A percentile compares a stretch with the other conserved stretches of the same genome.
Conservation (phyloP, 2,888 invertebrate genomes). For the Deroplatys truncata region DNA sequence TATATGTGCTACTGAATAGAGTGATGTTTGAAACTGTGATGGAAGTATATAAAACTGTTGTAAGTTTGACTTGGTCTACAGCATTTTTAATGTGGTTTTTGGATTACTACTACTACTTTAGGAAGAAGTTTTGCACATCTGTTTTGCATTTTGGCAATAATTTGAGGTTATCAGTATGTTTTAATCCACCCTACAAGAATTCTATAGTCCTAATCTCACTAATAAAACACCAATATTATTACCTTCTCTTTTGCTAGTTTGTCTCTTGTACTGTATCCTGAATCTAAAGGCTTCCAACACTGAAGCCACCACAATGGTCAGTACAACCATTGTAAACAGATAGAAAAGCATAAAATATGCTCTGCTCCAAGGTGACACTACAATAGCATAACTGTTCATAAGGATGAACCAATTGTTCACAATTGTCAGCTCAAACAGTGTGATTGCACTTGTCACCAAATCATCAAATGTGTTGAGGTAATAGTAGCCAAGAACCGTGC, state of each 20-base stretch:
- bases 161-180: too few species aligned
- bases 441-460: constrained; percentile 71
- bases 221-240: constrained; percentile 32
- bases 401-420: constrained; percentile 92
- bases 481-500: constrained; percentile 73
- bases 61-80: too few species aligned
- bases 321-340: constrained; percentile 84
- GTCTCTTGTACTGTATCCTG: constrained; percentile 79
- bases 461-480: constrained; percentile 83
- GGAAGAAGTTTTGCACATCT: too few species aligned
- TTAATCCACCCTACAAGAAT: too few species aligned
- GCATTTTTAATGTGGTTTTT: too few species aligned
- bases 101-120: too few species aligned
- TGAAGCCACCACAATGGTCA: constrained; percentile 85
- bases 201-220: too few species aligned
- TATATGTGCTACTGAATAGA: too few species aligned
- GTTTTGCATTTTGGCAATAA: too few species aligned
- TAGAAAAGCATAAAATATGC: constrained; percentile 88
- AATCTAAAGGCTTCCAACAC: constrained; percentile 85
- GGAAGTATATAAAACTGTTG: too few species aligned
- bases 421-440: constrained; percentile 83
- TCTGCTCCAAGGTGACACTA: constrained; percentile 66
- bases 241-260: constrained; percentile 74
- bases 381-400: constrained; percentile 79
- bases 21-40: too few species aligned